These are phyloP conservation scores for Pristionchus arcanus DNA, from an alignment of 2,888 invertebrate genomes.

Conservation along the genomic window DNA sequence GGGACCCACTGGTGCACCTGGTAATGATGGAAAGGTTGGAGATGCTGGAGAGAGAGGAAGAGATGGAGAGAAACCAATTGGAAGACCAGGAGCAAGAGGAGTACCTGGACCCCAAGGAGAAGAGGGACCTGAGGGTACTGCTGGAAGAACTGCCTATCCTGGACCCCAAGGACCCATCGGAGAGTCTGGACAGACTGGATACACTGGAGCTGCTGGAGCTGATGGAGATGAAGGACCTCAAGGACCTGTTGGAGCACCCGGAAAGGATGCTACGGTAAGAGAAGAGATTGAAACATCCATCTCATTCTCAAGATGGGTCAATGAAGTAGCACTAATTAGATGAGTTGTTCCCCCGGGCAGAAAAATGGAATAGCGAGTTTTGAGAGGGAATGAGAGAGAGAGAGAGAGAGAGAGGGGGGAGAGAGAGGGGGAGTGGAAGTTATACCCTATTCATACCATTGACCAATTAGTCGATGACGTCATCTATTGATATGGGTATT, in stretches of 20 bases:
- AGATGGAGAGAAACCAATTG: slow-evolving; percentile 77
- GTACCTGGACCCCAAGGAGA: slow-evolving; percentile 71
- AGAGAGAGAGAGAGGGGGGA: background rate
- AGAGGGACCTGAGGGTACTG: slow-evolving; percentile 67
- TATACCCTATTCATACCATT: slow-evolving; percentile 34
- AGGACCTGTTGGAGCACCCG: slow-evolving; percentile 56
- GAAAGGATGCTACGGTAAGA: slow-evolving; percentile 52
- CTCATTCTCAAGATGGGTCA: background rate
- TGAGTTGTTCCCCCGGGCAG: slow-evolving; percentile 25
- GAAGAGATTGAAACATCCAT: background rate
- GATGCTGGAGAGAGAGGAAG: slow-evolving; percentile 78
- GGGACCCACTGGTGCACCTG: slow-evolving; percentile 68
- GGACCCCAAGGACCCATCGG: slow-evolving; percentile 53
- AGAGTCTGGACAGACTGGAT: slow-evolving; percentile 51
- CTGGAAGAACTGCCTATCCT: slow-evolving; percentile 52
- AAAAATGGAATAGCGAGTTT: slow-evolving; percentile 38
- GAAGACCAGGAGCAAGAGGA: slow-evolving; percentile 76
- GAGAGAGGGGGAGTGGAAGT: background rate
- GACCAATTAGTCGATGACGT: slow-evolving; percentile 14
- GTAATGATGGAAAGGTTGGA: slow-evolving; percentile 75
- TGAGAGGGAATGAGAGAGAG: background rate
- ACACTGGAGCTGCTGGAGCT: slow-evolving; percentile 61
- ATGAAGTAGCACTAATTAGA: slow-evolving; percentile 37
- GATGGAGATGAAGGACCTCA: slow-evolving; percentile 61
- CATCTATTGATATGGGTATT: slow-evolving; percentile 17